A percentile compares a stretch with the other conserved stretches of the same genome.
These are phyloP conservation scores for Mythimna ferrago DNA, from an alignment of 2,888 invertebrate species.

Conservation along the genomic window DNA sequence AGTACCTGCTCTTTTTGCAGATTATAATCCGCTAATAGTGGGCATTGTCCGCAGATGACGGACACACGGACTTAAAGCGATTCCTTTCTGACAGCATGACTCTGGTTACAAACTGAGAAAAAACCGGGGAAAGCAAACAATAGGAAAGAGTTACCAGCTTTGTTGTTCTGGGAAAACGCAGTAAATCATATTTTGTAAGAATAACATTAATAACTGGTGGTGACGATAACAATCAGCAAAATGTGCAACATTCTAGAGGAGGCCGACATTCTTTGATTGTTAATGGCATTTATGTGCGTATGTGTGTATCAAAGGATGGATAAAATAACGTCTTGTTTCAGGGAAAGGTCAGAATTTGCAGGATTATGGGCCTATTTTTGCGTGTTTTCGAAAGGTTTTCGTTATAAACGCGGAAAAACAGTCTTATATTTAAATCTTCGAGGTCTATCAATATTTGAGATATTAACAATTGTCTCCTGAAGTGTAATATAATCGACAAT, in stretches of 20 bases:
- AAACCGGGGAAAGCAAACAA: constrained; percentile 70
- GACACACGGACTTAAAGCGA: constrained; percentile 78
- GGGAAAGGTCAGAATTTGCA: neutral
- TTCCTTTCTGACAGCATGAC: constrained; percentile 72
- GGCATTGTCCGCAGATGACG: constrained; percentile 88
- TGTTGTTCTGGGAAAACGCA: constrained; percentile 78
- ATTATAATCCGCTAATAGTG: constrained; percentile 89
- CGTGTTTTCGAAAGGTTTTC: too few relatives aligned
- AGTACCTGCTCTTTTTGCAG: constrained; percentile 88
- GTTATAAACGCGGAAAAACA: too few relatives aligned
- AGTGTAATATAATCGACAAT: too few relatives aligned
- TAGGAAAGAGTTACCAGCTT: constrained; percentile 85
- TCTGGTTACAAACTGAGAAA: constrained; percentile 67
- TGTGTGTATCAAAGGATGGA: neutral
- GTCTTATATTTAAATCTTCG: too few relatives aligned
- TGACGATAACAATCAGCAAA: constrained; percentile 62
- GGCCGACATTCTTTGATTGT: constrained; percentile 44
- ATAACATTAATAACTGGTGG: constrained; percentile 62
- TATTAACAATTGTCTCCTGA: too few relatives aligned
- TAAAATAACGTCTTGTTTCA: constrained; percentile 8
- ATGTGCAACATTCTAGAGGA: constrained; percentile 58
- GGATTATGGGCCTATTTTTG: constrained; percentile 4
- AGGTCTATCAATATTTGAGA: too few relatives aligned
- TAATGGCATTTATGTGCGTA: constrained; percentile 5
- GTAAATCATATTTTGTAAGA: constrained; percentile 85